Evolutionary conservation across 2,888 invertebrate species (phyloP).

Genomic region (Resseliella maxima): DNA sequence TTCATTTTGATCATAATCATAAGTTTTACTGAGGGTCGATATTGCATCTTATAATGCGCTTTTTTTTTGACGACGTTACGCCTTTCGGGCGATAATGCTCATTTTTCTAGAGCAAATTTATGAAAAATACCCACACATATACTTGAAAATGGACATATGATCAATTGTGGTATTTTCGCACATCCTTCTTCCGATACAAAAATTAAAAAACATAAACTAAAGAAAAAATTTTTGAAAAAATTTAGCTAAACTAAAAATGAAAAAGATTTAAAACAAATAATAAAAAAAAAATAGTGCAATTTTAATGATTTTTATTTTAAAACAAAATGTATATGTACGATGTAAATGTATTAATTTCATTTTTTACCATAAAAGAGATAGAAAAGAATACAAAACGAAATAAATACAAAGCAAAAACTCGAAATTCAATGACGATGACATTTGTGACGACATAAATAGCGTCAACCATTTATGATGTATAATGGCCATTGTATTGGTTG

Average conservation of each 20-base stretch:
- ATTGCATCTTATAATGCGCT: too few relatives aligned
- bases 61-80: too few relatives aligned
- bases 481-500: too few relatives aligned
- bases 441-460: neutral
- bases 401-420: neutral
- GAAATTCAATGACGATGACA: neutral
- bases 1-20: too few relatives aligned
- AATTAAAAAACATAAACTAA: neutral
- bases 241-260: conserved; percentile 39
- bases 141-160: neutral
- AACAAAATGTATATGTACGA: conserved; percentile 30
- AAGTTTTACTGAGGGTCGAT: too few relatives aligned
- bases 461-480: too few relatives aligned
- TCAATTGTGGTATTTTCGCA: conserved; percentile 36
- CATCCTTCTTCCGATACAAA: conserved; percentile 5
- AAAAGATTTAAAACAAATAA: conserved; percentile 47
- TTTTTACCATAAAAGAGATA: conserved; percentile 36
- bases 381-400: neutral
- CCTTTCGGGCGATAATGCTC: too few relatives aligned
- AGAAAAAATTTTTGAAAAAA: neutral
- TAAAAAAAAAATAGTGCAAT: conserved; percentile 38
- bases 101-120: too few relatives aligned
- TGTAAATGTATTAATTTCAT: conserved; percentile 23
- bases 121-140: neutral
- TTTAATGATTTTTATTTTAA: conserved; percentile 52